Conservation (phyloP, 2,113 vertebrate genomes). For the Callocephalon fimbriatum region DNA sequence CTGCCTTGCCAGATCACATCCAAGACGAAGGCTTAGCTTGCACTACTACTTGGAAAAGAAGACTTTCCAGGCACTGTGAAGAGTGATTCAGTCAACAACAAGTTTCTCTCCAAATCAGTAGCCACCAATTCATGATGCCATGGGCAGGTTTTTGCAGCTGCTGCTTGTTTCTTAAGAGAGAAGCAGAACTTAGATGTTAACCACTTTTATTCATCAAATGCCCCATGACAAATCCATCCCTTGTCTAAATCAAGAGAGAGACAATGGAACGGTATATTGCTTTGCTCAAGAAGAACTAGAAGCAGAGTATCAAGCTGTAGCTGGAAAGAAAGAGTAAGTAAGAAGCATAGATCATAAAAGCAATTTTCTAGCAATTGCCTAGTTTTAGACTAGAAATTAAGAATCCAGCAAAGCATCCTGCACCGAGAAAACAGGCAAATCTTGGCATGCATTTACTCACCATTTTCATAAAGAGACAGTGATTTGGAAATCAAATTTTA, state of each 20-base stretch:
- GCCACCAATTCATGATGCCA: not conserved
- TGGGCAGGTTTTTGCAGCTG: not conserved
- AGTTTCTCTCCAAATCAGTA: not conserved
- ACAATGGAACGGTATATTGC: not conserved
- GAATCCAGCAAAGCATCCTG: not conserved
- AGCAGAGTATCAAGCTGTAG: not conserved
- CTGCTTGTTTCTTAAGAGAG: not conserved
- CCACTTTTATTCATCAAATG: not conserved
- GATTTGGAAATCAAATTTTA: not conserved
- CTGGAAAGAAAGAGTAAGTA: not conserved
- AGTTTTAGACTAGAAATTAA: not conserved
- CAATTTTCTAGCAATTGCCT: not conserved
- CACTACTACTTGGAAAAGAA: not conserved
- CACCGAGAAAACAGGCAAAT: not conserved
- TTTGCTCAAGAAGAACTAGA: not conserved
- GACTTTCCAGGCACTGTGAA: not conserved
- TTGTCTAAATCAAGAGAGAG: not conserved
- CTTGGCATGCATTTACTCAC: not conserved
- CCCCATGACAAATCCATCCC: not conserved
- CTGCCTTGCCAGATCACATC: constrained; percentile 12
- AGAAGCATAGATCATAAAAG: not conserved
- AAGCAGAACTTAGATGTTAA: not conserved
- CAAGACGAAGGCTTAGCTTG: not conserved
- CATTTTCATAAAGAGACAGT: not conserved
- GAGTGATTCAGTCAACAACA: not conserved